Evolutionary conservation across 2,797 vertebrate genomes (phyloP), one percentile per base, ranked within the genome.

Genomic region (Lateolabrax maculatus): DNA sequence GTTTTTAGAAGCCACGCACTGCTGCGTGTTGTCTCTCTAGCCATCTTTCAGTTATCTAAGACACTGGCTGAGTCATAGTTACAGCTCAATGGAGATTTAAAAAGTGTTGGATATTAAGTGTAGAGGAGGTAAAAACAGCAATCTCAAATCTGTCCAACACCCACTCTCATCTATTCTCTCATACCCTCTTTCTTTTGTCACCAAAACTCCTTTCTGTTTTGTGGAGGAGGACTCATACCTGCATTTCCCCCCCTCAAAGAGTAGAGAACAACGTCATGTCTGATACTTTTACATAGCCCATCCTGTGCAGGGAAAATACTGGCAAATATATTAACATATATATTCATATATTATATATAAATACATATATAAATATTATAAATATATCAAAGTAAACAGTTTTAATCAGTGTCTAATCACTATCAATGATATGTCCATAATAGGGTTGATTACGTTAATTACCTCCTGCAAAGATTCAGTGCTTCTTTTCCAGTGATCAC

Each of bases 41-140:
- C 68, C 77, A 69, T 85, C 62, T 66, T 64, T 74, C 73, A 71
- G 80, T 92, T 87, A 87, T 85, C 88, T 71, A 83, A 91, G 85
- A 86, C 65, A 66, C 68, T 21, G 61, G 57, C 85, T 91, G 91
- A 92, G 84, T 92, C 90, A 92, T 77, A 73, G 56, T 70, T 84
- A 39, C 70, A 84, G 87, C 90, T 81, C 60, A 6, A 77, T 67
- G 66, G 83, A 79, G 76, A 84, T 88, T 87, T 80, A 73, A 43
- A 86, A 85, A 90, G 65, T 76, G 85, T 87, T 82, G 75, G 80
- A 84, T 84, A 84, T 91, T 85, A 86, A 88, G 78, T 70, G 77
- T 83, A 83, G 84, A 73, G 86, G 85, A 86, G 79, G 87, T 90
- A 84, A 84, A 88, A 86, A 72, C 56, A 77, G 61, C 77, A 49